These are phyloP conservation scores for Chionomys nivalis DNA, from an alignment of 2,113 vertebrate genomes.

Conservation along the genomic window DNA sequence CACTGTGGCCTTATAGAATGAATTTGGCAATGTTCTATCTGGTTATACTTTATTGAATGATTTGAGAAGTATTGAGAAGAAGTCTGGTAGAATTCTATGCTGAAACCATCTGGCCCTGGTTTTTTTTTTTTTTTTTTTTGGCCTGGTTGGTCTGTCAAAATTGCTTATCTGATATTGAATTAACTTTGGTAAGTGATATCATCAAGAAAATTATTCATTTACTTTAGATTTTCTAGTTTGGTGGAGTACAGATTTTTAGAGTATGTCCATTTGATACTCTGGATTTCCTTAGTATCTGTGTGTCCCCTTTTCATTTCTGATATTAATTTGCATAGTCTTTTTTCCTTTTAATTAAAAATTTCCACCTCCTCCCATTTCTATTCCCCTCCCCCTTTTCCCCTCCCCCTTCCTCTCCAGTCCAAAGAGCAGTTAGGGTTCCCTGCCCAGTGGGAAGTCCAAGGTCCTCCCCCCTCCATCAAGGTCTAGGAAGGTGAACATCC, in stretches of 20 bases:
- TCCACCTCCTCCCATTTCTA: no score
- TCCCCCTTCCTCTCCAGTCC: no score
- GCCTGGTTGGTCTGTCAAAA: no score
- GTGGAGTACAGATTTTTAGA: neutral
- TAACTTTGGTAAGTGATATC: no score
- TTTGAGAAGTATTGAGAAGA: neutral
- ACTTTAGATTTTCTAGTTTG: neutral
- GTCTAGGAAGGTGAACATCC: no score
- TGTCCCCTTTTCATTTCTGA: neutral
- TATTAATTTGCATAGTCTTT: neutral
- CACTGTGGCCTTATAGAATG: neutral
- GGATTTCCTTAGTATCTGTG: neutral
- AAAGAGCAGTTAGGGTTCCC: no score
- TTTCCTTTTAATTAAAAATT: no score
- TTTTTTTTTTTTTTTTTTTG: neutral
- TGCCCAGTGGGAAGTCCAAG: no score
- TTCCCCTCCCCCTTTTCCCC: no score
- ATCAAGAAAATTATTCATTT: no score
- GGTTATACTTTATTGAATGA: neutral
- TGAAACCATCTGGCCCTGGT: neutral
- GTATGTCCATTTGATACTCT: neutral
- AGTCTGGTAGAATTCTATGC: neutral
- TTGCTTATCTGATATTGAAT: no score
- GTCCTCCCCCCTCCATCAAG: no score
- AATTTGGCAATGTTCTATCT: neutral